Conservation (phyloP, 2,113 vertebrate species). For the Rousettus leschenaultii region DNA sequence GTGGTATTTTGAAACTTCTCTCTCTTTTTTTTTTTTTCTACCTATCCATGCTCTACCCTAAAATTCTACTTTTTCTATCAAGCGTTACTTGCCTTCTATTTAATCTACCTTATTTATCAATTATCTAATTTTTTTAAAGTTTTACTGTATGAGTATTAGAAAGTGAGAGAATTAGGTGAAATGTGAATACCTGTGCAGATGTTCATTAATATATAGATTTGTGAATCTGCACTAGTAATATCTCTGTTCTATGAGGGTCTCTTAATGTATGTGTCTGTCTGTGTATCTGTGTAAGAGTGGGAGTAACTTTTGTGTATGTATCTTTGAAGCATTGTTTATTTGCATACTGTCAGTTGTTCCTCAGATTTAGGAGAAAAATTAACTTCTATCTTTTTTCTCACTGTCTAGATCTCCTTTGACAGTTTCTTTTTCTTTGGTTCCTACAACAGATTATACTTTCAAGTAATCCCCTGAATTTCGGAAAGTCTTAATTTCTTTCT, state of each 20-base stretch:
- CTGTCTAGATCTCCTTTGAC: neutral
- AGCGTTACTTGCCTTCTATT: neutral
- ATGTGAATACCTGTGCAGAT: neutral
- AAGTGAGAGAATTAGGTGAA: neutral
- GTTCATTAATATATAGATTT: neutral
- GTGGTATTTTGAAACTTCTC: neutral
- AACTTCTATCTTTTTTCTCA: neutral
- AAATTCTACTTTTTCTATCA: neutral
- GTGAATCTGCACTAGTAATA: neutral
- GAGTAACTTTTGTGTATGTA: fast-evolving
- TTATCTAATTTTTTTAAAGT: neutral
- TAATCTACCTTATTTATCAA: neutral
- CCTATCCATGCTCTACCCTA: neutral
- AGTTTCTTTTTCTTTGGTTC: neutral
- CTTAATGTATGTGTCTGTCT: neutral
- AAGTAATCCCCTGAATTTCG: neutral
- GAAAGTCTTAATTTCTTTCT: neutral
- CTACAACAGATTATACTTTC: neutral
- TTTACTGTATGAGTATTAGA: neutral
- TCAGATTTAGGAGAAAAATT: neutral
- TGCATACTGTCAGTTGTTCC: neutral
- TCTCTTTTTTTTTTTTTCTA: neutral
- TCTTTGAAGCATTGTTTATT: neutral
- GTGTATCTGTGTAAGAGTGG: neutral
- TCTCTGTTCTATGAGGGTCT: neutral